Conservation (phyloP, 2,797 vertebrate genomes). For the Enteromius radiatus region DNA sequence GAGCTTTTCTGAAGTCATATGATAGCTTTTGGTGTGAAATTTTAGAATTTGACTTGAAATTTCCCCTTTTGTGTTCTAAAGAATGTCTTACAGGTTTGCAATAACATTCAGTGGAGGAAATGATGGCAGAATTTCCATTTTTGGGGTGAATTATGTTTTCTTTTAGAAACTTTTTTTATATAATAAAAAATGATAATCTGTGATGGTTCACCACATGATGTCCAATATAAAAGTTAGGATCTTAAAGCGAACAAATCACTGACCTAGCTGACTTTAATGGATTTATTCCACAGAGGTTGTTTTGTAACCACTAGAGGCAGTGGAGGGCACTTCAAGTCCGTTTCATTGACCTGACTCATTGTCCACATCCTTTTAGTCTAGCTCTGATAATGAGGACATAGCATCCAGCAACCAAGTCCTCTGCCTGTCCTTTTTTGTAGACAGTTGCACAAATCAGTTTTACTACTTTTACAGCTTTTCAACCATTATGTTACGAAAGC, state of each 20-base stretch:
- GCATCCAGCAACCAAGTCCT: not conserved
- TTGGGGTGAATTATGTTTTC: not conserved
- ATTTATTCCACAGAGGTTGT: not conserved
- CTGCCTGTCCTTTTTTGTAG: not conserved
- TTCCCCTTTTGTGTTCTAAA: not conserved
- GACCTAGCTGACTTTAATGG: not conserved
- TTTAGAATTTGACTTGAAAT: not conserved
- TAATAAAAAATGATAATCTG: not conserved
- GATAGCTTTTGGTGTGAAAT: not conserved
- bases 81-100: not conserved
- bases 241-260: not conserved
- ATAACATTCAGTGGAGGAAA: not conserved
- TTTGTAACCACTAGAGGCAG: conserved; percentile 1
- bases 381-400: not conserved
- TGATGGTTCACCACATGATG: not conserved
- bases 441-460: not conserved
- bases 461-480: conserved; percentile 9
- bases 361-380: not conserved
- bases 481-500: conserved; percentile 13
- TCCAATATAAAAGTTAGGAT: not conserved
- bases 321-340: not conserved
- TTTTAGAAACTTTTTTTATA: not conserved
- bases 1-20: not conserved
- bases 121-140: not conserved
- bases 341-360: conserved; percentile 34